Evolutionary conservation across 2,888 invertebrate genomes (phyloP).

Genomic region (Trachelus tabidus): DNA sequence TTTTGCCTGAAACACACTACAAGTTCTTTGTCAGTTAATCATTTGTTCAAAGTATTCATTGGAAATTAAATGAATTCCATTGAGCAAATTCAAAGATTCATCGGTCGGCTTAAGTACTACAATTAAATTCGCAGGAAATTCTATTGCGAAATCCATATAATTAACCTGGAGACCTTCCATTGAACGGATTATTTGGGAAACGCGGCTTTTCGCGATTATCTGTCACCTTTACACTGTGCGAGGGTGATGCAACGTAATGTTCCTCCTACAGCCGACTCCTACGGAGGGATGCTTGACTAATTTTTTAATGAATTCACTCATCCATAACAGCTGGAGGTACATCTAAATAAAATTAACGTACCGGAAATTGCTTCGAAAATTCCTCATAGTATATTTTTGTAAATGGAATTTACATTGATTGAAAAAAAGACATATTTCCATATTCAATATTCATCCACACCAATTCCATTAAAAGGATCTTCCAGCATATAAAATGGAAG

Average conservation of each 20-base stretch:
- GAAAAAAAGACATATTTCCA: not conserved
- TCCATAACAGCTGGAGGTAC: not conserved
- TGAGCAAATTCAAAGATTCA: not conserved
- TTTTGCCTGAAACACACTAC: not conserved
- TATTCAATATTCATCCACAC: not conserved
- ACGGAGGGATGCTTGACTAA: not conserved
- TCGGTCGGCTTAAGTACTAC: not conserved
- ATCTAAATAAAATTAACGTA: not conserved
- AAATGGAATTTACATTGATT: not conserved
- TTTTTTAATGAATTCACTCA: not conserved
- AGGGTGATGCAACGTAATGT: not conserved
- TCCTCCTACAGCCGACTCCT: not conserved
- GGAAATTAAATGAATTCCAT: not conserved
- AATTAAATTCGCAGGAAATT: not conserved
- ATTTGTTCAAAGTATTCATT: not conserved
- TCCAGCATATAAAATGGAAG: not conserved
- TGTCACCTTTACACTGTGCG: not conserved
- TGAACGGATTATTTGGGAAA: not conserved
- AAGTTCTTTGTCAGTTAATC: not conserved
- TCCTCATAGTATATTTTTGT: not conserved
- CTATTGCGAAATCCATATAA: not conserved
- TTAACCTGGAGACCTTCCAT: not conserved
- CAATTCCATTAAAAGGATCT: not conserved
- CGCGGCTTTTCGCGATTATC: not conserved
- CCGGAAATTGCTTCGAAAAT: not conserved